Conservation (phyloP, 1,140 invertebrate genomes). For the Procambarus clarkii region DNA sequence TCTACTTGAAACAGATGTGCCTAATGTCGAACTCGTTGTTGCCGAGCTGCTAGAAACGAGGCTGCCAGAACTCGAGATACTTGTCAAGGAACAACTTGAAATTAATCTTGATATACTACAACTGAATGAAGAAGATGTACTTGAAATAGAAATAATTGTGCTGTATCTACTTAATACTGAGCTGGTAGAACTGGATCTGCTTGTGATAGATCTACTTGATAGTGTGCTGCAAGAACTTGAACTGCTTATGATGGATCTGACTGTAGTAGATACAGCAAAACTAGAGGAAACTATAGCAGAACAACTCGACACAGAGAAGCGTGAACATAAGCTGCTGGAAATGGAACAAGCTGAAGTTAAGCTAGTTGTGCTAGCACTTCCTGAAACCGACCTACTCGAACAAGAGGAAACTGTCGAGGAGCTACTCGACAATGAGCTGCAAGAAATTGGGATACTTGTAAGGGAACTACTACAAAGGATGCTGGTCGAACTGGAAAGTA, state of each 20-base stretch:
- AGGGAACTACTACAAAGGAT: no score
- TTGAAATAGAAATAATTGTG: no score
- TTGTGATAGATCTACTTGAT: background rate
- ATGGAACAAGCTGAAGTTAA: no score
- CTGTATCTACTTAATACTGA: background rate
- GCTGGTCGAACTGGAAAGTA: no score
- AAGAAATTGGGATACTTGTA: background rate
- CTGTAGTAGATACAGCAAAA: no score
- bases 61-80: background rate
- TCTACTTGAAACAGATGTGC: background rate
- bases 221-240: background rate
- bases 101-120: background rate
- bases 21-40: background rate
- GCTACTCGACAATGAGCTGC: background rate
- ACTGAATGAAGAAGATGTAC: no score
- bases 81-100: background rate
- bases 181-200: background rate
- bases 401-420: no score
- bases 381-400: no score
- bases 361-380: no score
- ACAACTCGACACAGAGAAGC: no score
- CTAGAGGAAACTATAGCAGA: no score
- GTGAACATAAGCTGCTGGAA: no score
- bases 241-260: background rate
- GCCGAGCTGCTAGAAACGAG: background rate